Percentiles rank a stretch among this genome's conserved stretches.
Evolutionary conservation across 2,888 invertebrate species (phyloP).

Genomic region (Idaea straminata): DNA sequence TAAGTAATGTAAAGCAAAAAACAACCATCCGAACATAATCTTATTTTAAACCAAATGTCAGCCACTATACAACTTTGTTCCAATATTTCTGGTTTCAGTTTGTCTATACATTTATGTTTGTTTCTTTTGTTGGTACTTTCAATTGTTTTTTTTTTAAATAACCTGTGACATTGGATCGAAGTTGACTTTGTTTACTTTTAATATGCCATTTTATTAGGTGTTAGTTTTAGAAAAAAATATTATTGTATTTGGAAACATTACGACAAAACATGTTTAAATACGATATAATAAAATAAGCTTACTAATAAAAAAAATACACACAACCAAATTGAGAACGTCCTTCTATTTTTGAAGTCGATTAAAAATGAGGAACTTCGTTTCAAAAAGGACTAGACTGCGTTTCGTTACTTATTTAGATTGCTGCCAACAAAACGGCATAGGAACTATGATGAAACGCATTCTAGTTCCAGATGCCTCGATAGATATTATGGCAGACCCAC

Average conservation of each 20-base stretch:
- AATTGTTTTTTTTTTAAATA: conserved; percentile 6
- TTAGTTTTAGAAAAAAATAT: not conserved
- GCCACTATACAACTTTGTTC: conserved; percentile 47
- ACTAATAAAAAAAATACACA: too few relatives aligned
- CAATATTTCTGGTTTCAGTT: conserved; percentile 62
- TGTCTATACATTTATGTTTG: conserved; percentile 47
- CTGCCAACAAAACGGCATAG: too few relatives aligned
- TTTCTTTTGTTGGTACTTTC: conserved; percentile 47
- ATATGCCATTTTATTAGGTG: not conserved
- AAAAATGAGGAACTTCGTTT: too few relatives aligned
- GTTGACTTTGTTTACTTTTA: conserved; percentile 22
- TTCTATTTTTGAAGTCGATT: too few relatives aligned
- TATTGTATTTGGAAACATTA: not conserved
- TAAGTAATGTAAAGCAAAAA: conserved; percentile 26
- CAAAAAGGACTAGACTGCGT: too few relatives aligned
- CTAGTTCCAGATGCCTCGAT: too few relatives aligned
- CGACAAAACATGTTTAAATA: not conserved
- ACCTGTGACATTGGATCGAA: not conserved
- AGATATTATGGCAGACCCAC: too few relatives aligned
- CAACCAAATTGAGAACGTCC: too few relatives aligned
- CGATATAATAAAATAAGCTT: too few relatives aligned
- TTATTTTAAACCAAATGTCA: conserved; percentile 73
- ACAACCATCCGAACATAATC: conserved; percentile 47
- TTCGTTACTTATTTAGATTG: too few relatives aligned
- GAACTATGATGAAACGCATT: too few relatives aligned